Percentiles rank a stretch among this genome's conserved stretches.
phyloP scores from a whole-genome alignment of 2,113 vertebrate species.

The Eulacestoma nigropectus region DNA sequence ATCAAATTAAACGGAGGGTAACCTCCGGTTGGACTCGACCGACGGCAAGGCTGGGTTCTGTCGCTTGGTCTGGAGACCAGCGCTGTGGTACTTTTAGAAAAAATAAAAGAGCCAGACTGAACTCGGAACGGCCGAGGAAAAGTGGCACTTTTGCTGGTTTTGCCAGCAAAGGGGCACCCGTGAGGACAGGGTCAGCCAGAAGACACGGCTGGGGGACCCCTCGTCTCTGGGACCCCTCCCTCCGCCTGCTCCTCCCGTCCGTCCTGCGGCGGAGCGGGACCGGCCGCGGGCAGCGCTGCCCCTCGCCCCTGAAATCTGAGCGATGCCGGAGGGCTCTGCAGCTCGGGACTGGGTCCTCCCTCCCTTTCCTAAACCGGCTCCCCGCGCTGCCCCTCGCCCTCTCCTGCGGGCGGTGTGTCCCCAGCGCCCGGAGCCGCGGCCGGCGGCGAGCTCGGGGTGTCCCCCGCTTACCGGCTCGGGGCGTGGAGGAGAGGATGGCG shows the following conservation, averaged over 20 bases:
- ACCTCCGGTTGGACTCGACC: too few species aligned
- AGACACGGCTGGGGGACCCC: not conserved
- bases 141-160: accelerated
- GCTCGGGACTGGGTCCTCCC: accelerated
- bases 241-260: not conserved
- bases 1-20: not conserved
- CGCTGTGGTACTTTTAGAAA: not conserved
- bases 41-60: not conserved
- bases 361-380: not conserved
- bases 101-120: not conserved
- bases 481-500: conserved; percentile 88
- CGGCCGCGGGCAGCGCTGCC: not conserved
- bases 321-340: not conserved
- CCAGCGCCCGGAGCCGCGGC: not conserved
- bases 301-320: not conserved
- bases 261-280: not conserved
- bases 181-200: not conserved
- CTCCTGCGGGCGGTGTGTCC: not conserved
- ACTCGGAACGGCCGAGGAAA: not conserved
- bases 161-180: not conserved
- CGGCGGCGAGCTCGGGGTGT: not conserved
- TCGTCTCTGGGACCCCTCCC: too few species aligned
- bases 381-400: not conserved
- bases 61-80: too few species aligned
- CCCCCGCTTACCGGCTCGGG: conserved; percentile 79